These are phyloP conservation scores for Sardinella longiceps DNA, from an alignment of 2,797 vertebrate genomes.

Conservation along the genomic window DNA sequence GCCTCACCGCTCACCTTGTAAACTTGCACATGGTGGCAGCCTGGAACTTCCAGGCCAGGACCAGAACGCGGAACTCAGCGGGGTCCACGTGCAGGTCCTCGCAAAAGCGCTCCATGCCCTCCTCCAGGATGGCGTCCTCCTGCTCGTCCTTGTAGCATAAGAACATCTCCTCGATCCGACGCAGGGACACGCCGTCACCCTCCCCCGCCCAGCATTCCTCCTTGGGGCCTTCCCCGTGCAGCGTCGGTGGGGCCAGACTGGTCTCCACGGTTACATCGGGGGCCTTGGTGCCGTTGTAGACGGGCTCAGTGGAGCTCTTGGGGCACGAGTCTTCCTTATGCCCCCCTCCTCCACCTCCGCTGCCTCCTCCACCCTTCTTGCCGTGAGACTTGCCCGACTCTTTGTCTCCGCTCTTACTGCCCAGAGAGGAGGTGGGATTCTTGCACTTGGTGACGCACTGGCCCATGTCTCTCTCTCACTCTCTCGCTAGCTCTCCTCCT, in stretches of 20 bases:
- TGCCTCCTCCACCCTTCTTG: constrained; percentile 78
- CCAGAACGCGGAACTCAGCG: constrained; percentile 94
- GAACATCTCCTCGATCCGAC: constrained; percentile 89
- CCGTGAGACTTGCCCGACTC: constrained; percentile 88
- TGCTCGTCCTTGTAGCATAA: constrained; percentile 91
- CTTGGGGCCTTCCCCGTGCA: constrained; percentile 78
- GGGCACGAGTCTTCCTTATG: constrained; percentile 86
- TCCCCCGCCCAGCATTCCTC: constrained; percentile 75
- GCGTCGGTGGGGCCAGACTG: constrained; percentile 67
- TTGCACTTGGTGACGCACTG: constrained; percentile 99
- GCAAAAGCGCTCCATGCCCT: constrained; percentile 98
- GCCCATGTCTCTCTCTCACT: constrained; percentile 84
- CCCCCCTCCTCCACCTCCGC: constrained; percentile 63
- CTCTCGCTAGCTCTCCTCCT: constrained; percentile 72
- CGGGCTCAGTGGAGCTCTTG: constrained; percentile 86
- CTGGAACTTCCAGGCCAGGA: constrained; percentile 99
- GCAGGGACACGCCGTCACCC: constrained; percentile 83
- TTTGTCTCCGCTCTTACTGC: constrained; percentile 98
- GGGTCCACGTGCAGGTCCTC: constrained; percentile 96
- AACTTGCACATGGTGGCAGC: constrained; percentile 99
- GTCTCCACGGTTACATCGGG: constrained; percentile 82
- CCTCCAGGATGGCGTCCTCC: constrained; percentile 95
- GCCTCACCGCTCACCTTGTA: constrained; percentile 84
- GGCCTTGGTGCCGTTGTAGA: constrained; percentile 93
- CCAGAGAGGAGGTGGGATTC: constrained; percentile 96